Percentiles rank a stretch among this genome's conserved stretches.
phyloP scores from a whole-genome alignment of 2,797 vertebrate genomes.

The Chrosomus eos region DNA sequence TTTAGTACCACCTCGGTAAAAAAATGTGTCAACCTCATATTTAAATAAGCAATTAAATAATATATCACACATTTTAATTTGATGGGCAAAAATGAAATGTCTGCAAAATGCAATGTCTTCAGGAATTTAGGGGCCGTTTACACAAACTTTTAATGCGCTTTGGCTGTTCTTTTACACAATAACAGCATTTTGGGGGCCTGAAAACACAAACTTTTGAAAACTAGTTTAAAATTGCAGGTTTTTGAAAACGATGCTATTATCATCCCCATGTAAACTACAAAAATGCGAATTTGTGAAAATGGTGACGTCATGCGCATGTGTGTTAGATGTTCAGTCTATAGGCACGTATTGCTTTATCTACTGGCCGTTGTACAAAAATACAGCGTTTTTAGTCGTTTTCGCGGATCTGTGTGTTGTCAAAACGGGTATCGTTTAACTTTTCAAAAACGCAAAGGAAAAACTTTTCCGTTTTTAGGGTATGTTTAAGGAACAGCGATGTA shows the following conservation, averaged over 20 bases:
- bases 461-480: background rate
- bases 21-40: background rate
- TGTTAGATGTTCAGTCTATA: too few species aligned
- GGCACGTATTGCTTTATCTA: too few species aligned
- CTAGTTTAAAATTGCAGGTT: background rate
- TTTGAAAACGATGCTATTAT: background rate
- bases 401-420: too few species aligned
- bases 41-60: background rate
- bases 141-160: background rate
- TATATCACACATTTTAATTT: background rate
- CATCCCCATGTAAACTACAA: background rate
- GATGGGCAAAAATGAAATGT: background rate
- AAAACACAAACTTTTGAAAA: background rate
- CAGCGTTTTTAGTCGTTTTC: background rate
- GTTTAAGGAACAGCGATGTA: background rate
- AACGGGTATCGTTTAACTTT: background rate
- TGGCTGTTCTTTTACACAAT: background rate
- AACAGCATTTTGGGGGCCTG: background rate
- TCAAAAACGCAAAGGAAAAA: background rate
- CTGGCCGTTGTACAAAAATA: too few species aligned
- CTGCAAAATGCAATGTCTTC: background rate
- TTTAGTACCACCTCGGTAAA: too few species aligned
- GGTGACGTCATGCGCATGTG: fast-evolving
- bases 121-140: background rate
- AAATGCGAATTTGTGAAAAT: background rate